Evolutionary conservation across 1,140 invertebrate genomes (phyloP).

Genomic region (Rhagoletis pomonella): DNA sequence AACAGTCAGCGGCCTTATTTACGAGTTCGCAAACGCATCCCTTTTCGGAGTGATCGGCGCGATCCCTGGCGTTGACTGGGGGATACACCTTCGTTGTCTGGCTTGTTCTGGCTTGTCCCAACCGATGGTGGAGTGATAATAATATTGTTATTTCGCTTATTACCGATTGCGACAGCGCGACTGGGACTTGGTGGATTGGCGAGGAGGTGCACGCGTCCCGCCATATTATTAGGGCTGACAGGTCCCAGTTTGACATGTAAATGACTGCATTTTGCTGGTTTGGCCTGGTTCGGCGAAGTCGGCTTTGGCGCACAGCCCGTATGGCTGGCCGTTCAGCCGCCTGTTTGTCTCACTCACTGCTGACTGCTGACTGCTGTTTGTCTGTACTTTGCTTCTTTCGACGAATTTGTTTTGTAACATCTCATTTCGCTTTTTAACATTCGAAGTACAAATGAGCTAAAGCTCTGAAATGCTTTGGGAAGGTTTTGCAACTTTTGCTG

Average conservation of each 20-base stretch:
- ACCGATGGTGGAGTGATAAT: slow-evolving; percentile 56
- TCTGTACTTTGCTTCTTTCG: slow-evolving; percentile 25
- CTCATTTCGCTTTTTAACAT: slow-evolving; percentile 41
- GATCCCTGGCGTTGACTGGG: not conserved
- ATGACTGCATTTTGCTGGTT: slow-evolving; percentile 57
- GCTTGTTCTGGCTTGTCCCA: not conserved
- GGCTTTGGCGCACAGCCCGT: not conserved
- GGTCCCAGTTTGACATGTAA: slow-evolving; percentile 59
- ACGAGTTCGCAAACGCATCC: not conserved
- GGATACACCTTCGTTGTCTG: slow-evolving; percentile 35
- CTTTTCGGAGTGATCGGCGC: not conserved
- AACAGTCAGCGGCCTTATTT: slow-evolving; percentile 52
- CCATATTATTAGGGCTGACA: slow-evolving; percentile 59
- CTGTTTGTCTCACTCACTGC: slow-evolving; percentile 4
- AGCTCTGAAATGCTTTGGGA: not conserved
- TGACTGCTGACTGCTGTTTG: slow-evolving; percentile 3
- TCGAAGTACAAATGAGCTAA: slow-evolving; percentile 45
- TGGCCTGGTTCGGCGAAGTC: slow-evolving; percentile 22
- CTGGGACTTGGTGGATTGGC: not conserved
- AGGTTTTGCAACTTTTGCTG: not conserved
- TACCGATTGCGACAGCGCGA: slow-evolving; percentile 42
- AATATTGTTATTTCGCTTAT: slow-evolving; percentile 58
- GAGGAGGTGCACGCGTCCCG: slow-evolving; percentile 54
- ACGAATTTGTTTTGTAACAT: slow-evolving; percentile 46
- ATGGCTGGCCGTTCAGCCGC: not conserved